Percentiles rank a stretch among this genome's conserved stretches.
These are phyloP conservation scores for Gulo gulo DNA, from an alignment of 2,113 vertebrate species.

Conservation along the genomic window DNA sequence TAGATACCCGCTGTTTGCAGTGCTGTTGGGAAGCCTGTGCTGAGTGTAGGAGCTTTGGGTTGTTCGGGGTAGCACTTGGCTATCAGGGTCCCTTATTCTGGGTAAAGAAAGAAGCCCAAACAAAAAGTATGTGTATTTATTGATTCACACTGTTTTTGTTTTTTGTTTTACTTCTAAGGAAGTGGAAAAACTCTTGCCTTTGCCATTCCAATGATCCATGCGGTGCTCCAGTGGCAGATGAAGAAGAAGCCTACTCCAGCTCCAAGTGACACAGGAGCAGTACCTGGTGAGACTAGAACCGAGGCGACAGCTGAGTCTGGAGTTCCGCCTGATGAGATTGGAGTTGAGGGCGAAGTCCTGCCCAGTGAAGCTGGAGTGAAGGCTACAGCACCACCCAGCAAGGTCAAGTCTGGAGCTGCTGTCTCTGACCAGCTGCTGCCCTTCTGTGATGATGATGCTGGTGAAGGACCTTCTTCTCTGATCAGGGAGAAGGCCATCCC, in stretches of 20 bases:
- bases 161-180: slow-evolving; percentile 82
- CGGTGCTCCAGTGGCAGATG: slow-evolving; percentile 91
- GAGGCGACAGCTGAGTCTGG: slow-evolving; percentile 35
- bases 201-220: slow-evolving; percentile 96
- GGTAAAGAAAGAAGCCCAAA: not conserved
- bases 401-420: not conserved
- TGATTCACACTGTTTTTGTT: not conserved
- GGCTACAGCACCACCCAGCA: not conserved
- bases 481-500: not conserved
- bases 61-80: not conserved
- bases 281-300: not conserved
- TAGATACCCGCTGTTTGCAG: not conserved
- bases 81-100: not conserved
- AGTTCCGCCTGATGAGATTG: slow-evolving; percentile 23
- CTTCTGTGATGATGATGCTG: slow-evolving; percentile 39
- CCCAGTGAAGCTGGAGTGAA: slow-evolving; percentile 32
- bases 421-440: not conserved
- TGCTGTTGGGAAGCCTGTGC: not conserved
- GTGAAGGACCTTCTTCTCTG: slow-evolving; percentile 65
- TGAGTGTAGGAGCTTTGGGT: not conserved
- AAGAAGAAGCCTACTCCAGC: not conserved
- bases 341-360: slow-evolving; percentile 5
- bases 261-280: not conserved
- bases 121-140: not conserved
- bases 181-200: slow-evolving; percentile 98